Evolutionary conservation across 2,113 vertebrate genomes (phyloP), one percentile per base, ranked within the genome.

Genomic region (Thermophis baileyi): DNA sequence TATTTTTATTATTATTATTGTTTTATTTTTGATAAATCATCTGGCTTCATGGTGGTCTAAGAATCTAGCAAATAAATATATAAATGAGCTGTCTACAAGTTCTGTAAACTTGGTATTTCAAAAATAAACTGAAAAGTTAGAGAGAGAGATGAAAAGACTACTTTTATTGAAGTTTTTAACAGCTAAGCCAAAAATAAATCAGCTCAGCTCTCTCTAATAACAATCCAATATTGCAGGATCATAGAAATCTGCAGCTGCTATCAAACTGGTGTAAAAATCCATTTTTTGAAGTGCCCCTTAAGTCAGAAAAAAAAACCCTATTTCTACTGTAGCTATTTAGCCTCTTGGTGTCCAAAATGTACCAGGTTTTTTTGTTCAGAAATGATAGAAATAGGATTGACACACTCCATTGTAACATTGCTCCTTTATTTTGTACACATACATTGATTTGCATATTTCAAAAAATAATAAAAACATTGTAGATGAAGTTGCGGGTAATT

Each of bases 391-490:
- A 91, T 12, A 10, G 20, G 3, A 51, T 50, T 55, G 12, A 22
- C 55, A 12, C 81, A 27, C 8, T 51, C 63, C 50, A 90, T 30
- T 60, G 16, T 69, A 63, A 63, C 54, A 51, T 63, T 90, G 92
- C 53, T 50, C n/a, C 74, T 90, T 93, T 93, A 93, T 93, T 93
- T 90, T 90, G 50, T 93, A 90, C 46, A 90, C 81, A 63, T 86
- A 93, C 85, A 57, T 90, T 60, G 49, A 60, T 86, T 93, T 90
- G 88, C 53, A 86, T 93, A 20, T 89, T 81, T 81, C 51, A 54
- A 92, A 92, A 85, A 55, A 86, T n/a, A 90, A 54, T 90, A 90
- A 90, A 54, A 46, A 90, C 81, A 87, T 85, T 35, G 54, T 57
- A 51, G 22, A 90, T n/a, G 12, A 54, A 51, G n/a, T 74, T 87